Base-by-base conservation (phyloP, 2,888 invertebrate genomes). In the Oeneis ivallda region DNA sequence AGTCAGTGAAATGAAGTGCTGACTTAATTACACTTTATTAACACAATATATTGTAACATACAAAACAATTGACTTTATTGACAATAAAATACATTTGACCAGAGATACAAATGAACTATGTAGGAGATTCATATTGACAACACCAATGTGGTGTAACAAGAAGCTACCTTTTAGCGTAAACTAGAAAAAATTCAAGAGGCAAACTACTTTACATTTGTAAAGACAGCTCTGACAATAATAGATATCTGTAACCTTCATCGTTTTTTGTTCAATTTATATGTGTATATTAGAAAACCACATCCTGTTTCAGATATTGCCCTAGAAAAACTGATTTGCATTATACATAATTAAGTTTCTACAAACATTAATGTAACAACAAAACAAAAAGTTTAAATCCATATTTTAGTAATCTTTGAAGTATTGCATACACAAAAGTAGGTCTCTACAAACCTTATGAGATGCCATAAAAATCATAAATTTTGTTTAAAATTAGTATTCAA, bases 181-280 rank as follows among this genome's bases (percentile, higher is more conserved):
- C 8, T n/a, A 8, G 15, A 15, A 39, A 39, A 39, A 37, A 17
- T n/a, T 32, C 62, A 43, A 58, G 50, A 65, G 53, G 19, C 50
- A 65, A 58, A 43, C 70, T 71, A 67, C 53, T 77, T 78, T 71
- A 67, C 75, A 78, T 79, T 70, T 75, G 72, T 74, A 75, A 74
- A 70, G 64, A 19, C 45, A 70, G 52, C 60, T 62, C 53, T 56
- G 32, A 62, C 53, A 9, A 39, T 11, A 54, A 54, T 66, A 70
- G 49, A 70, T 72, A 75, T 76, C 74, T 69, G 60, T 57, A 64
- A 66, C 67, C 71, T 68, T 64, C 63, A 70, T 72, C 70, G 67
- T 50, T 17, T n/a, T 62, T 52, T 43, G 6, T 37, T 37, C n/a
- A 53, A 15, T 53, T 15, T 32, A 50, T 32, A 26, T 32, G 15